Conservation (phyloP, 2,888 invertebrate genomes). For the Oligia strigilis region DNA sequence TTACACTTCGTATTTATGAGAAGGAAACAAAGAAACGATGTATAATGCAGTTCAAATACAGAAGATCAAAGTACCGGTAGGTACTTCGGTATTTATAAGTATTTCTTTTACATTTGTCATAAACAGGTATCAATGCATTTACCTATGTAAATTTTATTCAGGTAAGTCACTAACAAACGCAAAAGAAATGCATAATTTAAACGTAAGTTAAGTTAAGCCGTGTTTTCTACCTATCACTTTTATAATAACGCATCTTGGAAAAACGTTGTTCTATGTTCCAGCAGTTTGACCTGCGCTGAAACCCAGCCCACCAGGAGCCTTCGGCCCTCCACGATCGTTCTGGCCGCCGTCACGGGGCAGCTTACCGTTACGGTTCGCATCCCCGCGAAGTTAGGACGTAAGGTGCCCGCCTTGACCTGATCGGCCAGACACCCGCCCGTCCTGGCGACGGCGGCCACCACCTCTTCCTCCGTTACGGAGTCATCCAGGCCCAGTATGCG, state of each 20-base stretch:
- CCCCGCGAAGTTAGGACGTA: no score
- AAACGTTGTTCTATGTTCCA: neutral
- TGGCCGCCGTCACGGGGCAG: no score
- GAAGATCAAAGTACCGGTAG: constrained; percentile 1
- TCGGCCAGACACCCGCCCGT: no score
- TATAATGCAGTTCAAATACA: neutral
- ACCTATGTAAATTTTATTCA: neutral
- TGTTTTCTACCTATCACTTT: neutral
- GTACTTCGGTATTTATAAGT: neutral
- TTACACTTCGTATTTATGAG: neutral
- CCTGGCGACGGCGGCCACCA: no score
- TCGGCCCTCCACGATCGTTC: no score
- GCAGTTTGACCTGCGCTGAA: no score
- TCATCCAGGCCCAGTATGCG: no score
- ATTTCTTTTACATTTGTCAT: neutral
- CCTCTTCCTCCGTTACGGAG: no score
- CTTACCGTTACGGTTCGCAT: no score
- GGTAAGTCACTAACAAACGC: no score
- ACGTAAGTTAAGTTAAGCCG: neutral
- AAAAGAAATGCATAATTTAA: constrained; percentile 26
- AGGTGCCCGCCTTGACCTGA: no score
- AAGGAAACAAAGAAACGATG: neutral
- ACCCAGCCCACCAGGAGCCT: no score
- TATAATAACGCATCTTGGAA: neutral
- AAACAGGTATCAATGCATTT: neutral